A percentile compares a stretch with the other conserved stretches of the same genome.
Conservation (phyloP, 2,888 invertebrate genomes). For the Papilio demoleus region DNA sequence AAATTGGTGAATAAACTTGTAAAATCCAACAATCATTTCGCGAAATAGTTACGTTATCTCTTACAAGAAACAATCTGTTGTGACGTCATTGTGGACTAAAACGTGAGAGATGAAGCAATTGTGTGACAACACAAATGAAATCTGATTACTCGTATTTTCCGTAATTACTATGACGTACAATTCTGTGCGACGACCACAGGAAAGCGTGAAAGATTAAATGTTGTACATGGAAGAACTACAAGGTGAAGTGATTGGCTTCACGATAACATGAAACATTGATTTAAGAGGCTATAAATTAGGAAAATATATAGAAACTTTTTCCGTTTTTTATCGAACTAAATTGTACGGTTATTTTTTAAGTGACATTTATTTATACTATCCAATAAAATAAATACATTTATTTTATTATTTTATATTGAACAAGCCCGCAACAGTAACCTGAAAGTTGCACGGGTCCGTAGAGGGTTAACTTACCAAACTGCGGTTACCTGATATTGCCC, state of each 20-base stretch:
- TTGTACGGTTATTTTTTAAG: no score
- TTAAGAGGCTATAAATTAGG: no score
- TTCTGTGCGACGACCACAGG: slow-evolving; percentile 31
- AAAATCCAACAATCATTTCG: slow-evolving; percentile 31
- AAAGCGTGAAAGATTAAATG: slow-evolving; percentile 21
- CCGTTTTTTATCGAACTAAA: no score
- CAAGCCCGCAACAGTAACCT: no score
- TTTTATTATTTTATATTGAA: no score
- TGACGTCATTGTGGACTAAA: slow-evolving; percentile 21
- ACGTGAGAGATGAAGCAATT: slow-evolving; percentile 34
- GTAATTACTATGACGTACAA: slow-evolving; percentile 16
- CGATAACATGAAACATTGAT: background rate
- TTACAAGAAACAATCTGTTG: slow-evolving; percentile 32
- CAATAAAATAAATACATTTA: no score
- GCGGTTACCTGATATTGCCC: background rate
- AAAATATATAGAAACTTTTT: no score
- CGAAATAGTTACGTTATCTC: slow-evolving; percentile 32
- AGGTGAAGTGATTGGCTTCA: background rate
- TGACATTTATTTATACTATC: no score
- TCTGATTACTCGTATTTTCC: slow-evolving; percentile 29
- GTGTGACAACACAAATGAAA: background rate
- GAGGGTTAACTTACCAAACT: background rate
- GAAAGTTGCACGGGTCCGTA: no score
- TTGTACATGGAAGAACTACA: slow-evolving; percentile 6
- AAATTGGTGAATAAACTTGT: slow-evolving; percentile 1